Conservation (phyloP, 2,113 vertebrate species). For the Lynx canadensis region DNA sequence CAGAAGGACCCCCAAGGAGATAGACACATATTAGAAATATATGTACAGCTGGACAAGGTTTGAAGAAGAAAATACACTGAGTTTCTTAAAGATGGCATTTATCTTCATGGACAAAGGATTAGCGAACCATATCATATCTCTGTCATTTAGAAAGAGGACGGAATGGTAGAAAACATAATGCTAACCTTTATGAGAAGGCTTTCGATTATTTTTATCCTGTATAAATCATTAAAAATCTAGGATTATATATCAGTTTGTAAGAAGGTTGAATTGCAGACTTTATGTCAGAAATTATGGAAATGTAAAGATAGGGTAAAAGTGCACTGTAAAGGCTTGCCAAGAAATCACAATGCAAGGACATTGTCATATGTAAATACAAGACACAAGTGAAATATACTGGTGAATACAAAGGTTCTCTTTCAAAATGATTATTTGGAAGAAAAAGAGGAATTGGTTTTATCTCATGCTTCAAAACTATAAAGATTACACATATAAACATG, state of each 20-base stretch:
- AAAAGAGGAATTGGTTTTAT: neutral
- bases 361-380: neutral
- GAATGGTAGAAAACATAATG: neutral
- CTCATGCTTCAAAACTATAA: neutral
- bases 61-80: neutral
- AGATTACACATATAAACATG: neutral
- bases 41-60: neutral
- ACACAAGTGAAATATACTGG: neutral
- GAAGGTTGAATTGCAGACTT: neutral
- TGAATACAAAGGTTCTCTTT: neutral
- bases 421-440: neutral
- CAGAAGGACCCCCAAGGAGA: neutral
- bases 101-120: neutral
- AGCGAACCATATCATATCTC: neutral
- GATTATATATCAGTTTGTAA: neutral
- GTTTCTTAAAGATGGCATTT: conserved; percentile 37
- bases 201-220: neutral
- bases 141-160: neutral
- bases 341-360: neutral
- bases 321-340: neutral
- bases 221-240: neutral
- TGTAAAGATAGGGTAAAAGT: neutral
- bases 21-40: neutral
- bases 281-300: neutral
- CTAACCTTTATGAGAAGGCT: neutral